phyloP scores from a whole-genome alignment of 2,888 invertebrate species.

The Eilema griseolum region DNA sequence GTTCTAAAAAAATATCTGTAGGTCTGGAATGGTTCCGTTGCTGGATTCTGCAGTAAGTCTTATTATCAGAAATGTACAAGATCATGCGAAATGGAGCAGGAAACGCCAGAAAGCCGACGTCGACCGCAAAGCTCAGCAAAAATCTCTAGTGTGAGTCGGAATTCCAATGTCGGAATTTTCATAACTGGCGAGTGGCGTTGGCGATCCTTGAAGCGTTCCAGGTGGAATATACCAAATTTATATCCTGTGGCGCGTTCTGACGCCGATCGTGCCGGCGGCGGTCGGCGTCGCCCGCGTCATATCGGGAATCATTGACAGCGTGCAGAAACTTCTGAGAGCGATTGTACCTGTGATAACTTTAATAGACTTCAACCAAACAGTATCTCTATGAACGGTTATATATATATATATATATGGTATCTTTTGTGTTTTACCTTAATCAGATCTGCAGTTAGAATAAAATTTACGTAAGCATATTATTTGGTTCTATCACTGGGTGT shows the following conservation, averaged over 20 bases:
- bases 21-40: too few species aligned
- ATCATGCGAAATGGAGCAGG: too few species aligned
- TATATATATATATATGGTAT: too few species aligned
- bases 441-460: not conserved
- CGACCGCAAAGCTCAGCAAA: conserved; percentile 83
- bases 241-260: conserved; percentile 68
- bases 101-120: too few species aligned
- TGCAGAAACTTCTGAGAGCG: too few species aligned
- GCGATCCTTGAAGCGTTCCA: conserved; percentile 71
- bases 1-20: too few species aligned
- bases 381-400: too few species aligned
- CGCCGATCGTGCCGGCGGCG: conserved; percentile 54
- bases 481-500: not conserved
- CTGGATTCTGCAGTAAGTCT: too few species aligned
- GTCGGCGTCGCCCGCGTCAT: conserved; percentile 38
- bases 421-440: not conserved
- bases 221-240: conserved; percentile 78
- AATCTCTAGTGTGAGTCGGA: conserved; percentile 82
- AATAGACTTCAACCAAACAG: too few species aligned
- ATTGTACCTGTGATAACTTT: too few species aligned
- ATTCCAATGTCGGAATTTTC: conserved; percentile 84
- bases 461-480: not conserved
- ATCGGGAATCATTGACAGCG: too few species aligned
- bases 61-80: too few species aligned
- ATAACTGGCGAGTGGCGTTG: conserved; percentile 76